Evolutionary conservation across 2,797 vertebrate species (phyloP).

Genomic region (Geotrypetes seraphini): DNA sequence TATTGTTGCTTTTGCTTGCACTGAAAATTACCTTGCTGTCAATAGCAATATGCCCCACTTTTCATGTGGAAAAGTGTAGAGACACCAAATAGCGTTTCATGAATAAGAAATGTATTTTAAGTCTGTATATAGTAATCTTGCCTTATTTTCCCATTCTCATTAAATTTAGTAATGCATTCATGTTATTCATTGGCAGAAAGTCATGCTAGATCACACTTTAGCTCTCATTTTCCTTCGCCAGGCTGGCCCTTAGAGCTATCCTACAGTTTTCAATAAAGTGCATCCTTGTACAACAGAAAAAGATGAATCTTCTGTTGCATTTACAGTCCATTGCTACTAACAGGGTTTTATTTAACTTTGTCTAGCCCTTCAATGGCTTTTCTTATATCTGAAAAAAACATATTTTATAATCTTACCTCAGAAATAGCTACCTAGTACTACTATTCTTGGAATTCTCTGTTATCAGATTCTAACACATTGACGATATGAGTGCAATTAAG

Average conservation of each 20-base stretch:
- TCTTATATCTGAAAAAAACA: constrained; percentile 48
- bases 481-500: constrained; percentile 23
- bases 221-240: constrained; percentile 45
- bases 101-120: constrained; percentile 56
- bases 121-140: constrained; percentile 78
- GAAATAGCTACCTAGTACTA: constrained; percentile 15
- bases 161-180: constrained; percentile 61
- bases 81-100: constrained; percentile 54
- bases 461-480: constrained; percentile 20
- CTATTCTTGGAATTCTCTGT: constrained; percentile 22
- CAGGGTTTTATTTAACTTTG: constrained; percentile 54
- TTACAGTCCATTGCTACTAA: constrained; percentile 66
- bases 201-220: constrained; percentile 40
- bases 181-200: constrained; percentile 51
- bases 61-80: constrained; percentile 49
- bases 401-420: constrained; percentile 46
- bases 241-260: constrained; percentile 41
- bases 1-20: constrained; percentile 79
- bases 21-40: constrained; percentile 70
- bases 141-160: constrained; percentile 66
- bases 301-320: constrained; percentile 65
- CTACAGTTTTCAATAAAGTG: constrained; percentile 46
- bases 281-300: constrained; percentile 60
- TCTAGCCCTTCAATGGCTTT: constrained; percentile 50
- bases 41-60: constrained; percentile 37